phyloP scores from a whole-genome alignment of 2,888 invertebrate genomes.

The Agonum fuliginosum region DNA sequence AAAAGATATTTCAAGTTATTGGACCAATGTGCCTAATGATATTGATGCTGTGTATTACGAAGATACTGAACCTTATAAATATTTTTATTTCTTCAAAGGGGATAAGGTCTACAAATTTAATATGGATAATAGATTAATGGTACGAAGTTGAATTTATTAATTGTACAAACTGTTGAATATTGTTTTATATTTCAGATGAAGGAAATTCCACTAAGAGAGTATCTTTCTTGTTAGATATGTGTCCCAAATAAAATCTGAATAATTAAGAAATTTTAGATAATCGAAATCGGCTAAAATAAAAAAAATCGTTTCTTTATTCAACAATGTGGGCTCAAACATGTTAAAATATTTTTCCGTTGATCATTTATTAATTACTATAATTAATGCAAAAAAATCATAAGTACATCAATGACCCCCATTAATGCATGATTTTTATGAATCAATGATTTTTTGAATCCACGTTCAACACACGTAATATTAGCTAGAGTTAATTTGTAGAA shows the following conservation, averaged over 20 bases:
- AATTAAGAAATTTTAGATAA: not conserved
- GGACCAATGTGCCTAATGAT: not conserved
- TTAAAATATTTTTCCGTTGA: too few species aligned
- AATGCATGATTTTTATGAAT: too few species aligned
- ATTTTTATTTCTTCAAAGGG: conserved; percentile 24
- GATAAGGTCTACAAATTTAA: not conserved
- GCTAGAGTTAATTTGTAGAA: too few species aligned
- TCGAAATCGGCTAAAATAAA: too few species aligned
- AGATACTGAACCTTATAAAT: not conserved
- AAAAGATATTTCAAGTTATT: not conserved
- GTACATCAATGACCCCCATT: too few species aligned
- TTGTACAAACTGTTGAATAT: not conserved
- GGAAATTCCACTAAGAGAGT: not conserved
- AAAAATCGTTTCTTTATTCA: too few species aligned
- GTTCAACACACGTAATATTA: too few species aligned
- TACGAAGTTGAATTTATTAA: not conserved
- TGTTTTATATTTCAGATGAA: not conserved
- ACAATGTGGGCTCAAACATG: too few species aligned
- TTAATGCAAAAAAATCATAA: too few species aligned
- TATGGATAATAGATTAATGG: conserved; percentile 2
- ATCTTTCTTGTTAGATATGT: not conserved
- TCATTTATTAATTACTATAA: too few species aligned
- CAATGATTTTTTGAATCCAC: too few species aligned
- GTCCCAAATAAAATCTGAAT: not conserved
- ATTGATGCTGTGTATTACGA: conserved; percentile 27